Evolutionary conservation across 2,113 vertebrate species (phyloP).

Genomic region (Craseonycteris thonglongyai): DNA sequence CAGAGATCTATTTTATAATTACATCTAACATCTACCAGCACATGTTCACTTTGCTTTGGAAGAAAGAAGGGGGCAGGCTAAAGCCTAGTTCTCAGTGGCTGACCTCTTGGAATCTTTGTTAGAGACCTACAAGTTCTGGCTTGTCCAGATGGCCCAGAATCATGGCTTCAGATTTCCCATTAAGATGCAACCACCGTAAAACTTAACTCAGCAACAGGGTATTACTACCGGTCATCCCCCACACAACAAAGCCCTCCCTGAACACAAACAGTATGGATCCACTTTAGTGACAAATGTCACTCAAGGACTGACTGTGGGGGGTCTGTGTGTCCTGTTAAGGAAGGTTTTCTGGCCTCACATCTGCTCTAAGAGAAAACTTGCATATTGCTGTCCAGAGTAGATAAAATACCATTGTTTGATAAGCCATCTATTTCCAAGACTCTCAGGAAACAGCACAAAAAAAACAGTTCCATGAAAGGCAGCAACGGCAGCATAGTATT

Average conservation of each 20-base stretch:
- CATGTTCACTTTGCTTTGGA: slow-evolving; percentile 22
- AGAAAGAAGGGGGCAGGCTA: background rate
- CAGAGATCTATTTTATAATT: background rate
- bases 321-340: background rate
- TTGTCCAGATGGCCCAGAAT: slow-evolving; percentile 33
- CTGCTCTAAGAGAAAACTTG: background rate
- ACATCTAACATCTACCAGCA: background rate
- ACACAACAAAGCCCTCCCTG: slow-evolving; percentile 54
- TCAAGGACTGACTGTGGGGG: background rate
- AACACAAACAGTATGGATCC: background rate
- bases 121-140: slow-evolving; percentile 49
- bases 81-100: slow-evolving; percentile 15
- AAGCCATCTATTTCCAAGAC: background rate
- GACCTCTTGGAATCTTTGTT: slow-evolving; percentile 43
- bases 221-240: slow-evolving; percentile 32
- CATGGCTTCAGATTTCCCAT: slow-evolving; percentile 20
- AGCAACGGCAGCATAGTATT: background rate
- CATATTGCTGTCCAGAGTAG: background rate
- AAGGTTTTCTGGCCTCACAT: background rate
- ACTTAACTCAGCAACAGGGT: slow-evolving; percentile 25
- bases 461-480: background rate
- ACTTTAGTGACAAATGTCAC: background rate
- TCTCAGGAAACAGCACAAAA: slow-evolving; percentile 18
- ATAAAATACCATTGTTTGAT: background rate
- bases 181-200: background rate